Percentiles rank a stretch among this genome's conserved stretches.
Conservation (phyloP, 2,113 vertebrate genomes). For the Trogon surrucura region DNA sequence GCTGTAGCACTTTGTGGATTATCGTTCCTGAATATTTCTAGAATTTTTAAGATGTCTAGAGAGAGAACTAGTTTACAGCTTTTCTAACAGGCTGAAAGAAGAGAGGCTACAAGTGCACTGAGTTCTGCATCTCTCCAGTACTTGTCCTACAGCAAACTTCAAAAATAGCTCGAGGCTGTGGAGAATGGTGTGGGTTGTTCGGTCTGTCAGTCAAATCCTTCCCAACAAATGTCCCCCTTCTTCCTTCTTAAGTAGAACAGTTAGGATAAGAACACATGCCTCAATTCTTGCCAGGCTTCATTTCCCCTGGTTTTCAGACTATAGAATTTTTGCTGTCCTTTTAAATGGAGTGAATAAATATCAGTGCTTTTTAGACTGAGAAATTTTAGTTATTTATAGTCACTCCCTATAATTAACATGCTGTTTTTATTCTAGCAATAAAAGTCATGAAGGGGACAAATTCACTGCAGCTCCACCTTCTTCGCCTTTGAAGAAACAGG, state of each 20-base stretch:
- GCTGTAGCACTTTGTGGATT: neutral
- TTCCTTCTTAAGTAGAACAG: neutral
- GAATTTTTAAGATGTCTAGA: neutral
- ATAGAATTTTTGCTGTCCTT: neutral
- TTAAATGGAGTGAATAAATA: neutral
- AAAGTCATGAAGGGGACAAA: conserved; percentile 94
- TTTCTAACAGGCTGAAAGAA: neutral
- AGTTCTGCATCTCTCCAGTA: neutral
- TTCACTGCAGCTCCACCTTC: conserved; percentile 94
- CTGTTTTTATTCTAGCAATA: conserved; percentile 84
- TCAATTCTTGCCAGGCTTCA: neutral
- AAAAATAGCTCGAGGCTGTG: conserved; percentile 8
- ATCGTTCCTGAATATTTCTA: neutral
- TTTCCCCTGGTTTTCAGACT: neutral
- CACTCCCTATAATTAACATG: neutral
- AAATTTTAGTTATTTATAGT: neutral
- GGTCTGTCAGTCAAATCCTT: conserved; percentile 15
- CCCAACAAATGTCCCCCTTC: neutral
- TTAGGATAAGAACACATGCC: neutral
- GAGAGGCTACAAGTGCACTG: neutral
- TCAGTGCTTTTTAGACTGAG: neutral
- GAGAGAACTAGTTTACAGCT: neutral
- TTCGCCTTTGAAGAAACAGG: conserved; percentile 93
- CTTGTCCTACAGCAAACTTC: neutral
- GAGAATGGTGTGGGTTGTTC: neutral